Evolutionary conservation across 2,797 vertebrate species (phyloP).

Genomic region (Gallinago nigripennis): DNA sequence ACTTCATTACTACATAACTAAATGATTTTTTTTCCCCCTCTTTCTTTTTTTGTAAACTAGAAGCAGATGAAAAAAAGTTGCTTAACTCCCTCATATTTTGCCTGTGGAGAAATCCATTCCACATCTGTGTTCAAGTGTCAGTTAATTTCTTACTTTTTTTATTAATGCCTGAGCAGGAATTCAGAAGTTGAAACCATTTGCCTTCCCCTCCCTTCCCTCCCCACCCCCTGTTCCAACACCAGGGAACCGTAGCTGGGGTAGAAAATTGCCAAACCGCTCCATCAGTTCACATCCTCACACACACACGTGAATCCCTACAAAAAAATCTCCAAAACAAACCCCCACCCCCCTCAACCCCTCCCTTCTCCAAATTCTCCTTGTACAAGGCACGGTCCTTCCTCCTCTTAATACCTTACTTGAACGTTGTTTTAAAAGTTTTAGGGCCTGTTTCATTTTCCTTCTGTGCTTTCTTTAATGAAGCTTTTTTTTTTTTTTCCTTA

Average conservation of each 20-base stretch:
- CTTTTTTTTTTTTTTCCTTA: not conserved
- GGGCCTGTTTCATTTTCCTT: conserved; percentile 40
- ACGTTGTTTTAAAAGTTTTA: not conserved
- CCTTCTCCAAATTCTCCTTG: not conserved
- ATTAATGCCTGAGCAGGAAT: conserved; percentile 42
- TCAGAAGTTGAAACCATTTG: conserved; percentile 24
- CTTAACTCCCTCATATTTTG: conserved; percentile 43
- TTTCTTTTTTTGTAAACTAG: conserved; percentile 58
- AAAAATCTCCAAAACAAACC: not conserved
- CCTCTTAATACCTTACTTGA: not conserved
- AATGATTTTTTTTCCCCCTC: conserved; percentile 4
- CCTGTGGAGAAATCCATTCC: conserved; percentile 55
- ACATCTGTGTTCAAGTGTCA: conserved; percentile 43
- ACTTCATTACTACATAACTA: conserved; percentile 72
- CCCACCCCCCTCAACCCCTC: too few relatives aligned
- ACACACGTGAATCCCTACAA: not conserved
- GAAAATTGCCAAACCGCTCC: not conserved
- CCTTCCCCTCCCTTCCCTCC: not conserved
- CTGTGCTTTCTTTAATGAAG: not conserved
- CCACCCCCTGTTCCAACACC: not conserved
- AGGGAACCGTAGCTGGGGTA: not conserved
- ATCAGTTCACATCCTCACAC: not conserved
- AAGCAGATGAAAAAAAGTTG: conserved; percentile 69
- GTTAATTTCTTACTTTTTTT: conserved; percentile 67
- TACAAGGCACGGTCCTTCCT: not conserved